Base-by-base conservation (phyloP, 2,113 vertebrate species). In the Pipra filicauda region DNA sequence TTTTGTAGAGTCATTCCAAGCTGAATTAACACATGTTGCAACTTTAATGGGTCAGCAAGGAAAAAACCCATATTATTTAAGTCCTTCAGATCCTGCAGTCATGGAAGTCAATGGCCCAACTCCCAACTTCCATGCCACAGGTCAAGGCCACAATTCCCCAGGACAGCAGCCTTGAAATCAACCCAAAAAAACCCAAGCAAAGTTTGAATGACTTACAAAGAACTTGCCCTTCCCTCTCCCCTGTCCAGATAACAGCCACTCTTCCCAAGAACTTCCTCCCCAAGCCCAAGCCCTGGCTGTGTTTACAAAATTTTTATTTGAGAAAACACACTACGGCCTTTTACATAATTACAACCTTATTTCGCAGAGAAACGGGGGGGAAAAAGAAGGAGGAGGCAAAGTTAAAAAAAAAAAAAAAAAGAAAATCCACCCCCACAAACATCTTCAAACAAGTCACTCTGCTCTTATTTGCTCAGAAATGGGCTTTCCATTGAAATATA, bases 401-500 rank as follows among this genome's bases (percentile, higher is more conserved):
- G 37, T 73, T 46, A 51, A 89, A 62, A 85, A 21, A 39, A 30
- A 58, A 91, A 90, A 79, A 65, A 13, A 86, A 15, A 28, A 52
- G 7, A 76, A 59, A 54, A 74, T 94, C 91, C 88, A 70, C 89
- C 87, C 80, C 94, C 92, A 88, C 97, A 97, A 97, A 17, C 97
- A 97, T 96, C 97, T 97, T 98, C 96, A 97, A 97, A 97, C 74
- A 70, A 82, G 65, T 83, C 37, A 67, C 64, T 49, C 76, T n/a
- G 86, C 93, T 85, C 94, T 78, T 90, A 57, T 91, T 96, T 96
- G 96, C 97, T 93, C 96, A 91, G 97, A 96, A 92, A 89, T 11
- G 88, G 96, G 97, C 97, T 97, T 98, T 98, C 98, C 98, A 98
- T 95, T 98, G 98, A 97, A 98, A 98, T 97, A 96, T 96, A 98